These are phyloP conservation scores for Phaonia tiefii DNA, from an alignment of 2,888 invertebrate genomes.

Conservation along the genomic window DNA sequence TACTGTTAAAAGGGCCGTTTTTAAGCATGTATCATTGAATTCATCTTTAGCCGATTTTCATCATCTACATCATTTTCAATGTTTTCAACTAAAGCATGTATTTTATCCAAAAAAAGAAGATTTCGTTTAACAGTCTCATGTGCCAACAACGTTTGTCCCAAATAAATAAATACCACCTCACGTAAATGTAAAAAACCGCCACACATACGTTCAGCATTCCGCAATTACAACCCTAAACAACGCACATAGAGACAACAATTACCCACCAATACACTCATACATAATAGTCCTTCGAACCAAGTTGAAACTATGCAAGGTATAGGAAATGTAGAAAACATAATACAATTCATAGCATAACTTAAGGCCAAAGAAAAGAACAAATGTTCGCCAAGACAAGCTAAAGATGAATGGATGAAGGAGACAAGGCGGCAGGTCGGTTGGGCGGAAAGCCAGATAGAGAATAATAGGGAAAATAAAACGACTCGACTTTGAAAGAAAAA, in stretches of 20 bases:
- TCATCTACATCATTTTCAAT: too few relatives aligned
- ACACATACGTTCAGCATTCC: conserved; percentile 1
- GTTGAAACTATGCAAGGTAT: too few relatives aligned
- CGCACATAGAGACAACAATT: neutral
- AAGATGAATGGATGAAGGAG: conserved; percentile 16
- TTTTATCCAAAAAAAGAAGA: too few relatives aligned
- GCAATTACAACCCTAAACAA: too few relatives aligned
- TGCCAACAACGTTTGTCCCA: too few relatives aligned
- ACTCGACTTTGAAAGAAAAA: conserved; percentile 46
- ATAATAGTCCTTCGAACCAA: neutral
- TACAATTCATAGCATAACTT: conserved; percentile 41
- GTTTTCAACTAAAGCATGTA: too few relatives aligned
- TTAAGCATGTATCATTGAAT: too few relatives aligned
- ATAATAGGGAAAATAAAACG: conserved; percentile 11
- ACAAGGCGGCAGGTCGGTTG: too few relatives aligned
- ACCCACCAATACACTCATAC: neutral
- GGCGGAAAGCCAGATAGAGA: conserved; percentile 1
- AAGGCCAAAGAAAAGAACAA: conserved; percentile 31
- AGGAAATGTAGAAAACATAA: conserved; percentile 18
- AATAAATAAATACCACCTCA: too few relatives aligned
- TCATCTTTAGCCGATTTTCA: too few relatives aligned
- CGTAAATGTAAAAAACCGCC: conserved; percentile 42
- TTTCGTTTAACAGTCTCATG: too few relatives aligned
- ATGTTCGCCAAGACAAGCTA: neutral
- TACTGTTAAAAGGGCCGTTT: too few relatives aligned